Evolutionary conservation across 30 jellyfish, hydroid and myxozoan genomes (phyloP).

Genomic region (Nemopilema nomurai): DNA sequence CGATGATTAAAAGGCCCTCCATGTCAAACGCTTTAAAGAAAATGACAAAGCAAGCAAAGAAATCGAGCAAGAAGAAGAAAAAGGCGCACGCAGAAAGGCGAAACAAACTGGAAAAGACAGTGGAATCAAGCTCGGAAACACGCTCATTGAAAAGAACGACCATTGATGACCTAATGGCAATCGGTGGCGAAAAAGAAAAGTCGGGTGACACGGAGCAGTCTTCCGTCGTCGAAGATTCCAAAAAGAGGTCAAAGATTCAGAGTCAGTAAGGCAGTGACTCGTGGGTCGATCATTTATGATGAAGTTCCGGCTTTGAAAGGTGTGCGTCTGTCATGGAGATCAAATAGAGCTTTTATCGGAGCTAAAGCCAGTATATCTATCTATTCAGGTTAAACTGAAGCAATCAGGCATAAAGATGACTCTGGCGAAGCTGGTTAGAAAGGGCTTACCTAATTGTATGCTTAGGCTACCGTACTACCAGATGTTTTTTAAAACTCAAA

Average conservation of each 20-base stretch:
- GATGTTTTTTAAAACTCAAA: too few relatives aligned
- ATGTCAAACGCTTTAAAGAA: conserved; percentile 5
- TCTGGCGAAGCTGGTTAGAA: too few relatives aligned
- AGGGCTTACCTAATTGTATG: too few relatives aligned
- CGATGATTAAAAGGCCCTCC: conserved; percentile 36
- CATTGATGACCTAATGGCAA: conserved; percentile 34
- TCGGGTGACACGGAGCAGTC: not conserved
- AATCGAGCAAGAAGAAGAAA: conserved; percentile 21
- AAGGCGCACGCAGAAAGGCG: not conserved
- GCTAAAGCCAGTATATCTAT: too few relatives aligned
- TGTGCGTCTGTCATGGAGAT: not conserved
- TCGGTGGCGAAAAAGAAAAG: conserved; percentile 35
- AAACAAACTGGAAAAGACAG: not conserved
- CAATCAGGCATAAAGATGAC: too few relatives aligned
- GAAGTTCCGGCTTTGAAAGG: not conserved
- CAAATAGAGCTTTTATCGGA: too few relatives aligned
- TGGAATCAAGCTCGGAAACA: not conserved
- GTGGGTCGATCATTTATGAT: not conserved
- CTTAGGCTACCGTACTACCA: too few relatives aligned
- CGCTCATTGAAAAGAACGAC: conserved; percentile 2
- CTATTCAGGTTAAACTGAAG: too few relatives aligned
- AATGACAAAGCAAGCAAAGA: conserved; percentile 23
- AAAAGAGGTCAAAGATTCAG: not conserved
- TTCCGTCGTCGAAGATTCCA: not conserved
- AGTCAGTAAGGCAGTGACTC: not conserved